Evolutionary conservation across 2,113 vertebrate species (phyloP).

Genomic region (Eira barbara): DNA sequence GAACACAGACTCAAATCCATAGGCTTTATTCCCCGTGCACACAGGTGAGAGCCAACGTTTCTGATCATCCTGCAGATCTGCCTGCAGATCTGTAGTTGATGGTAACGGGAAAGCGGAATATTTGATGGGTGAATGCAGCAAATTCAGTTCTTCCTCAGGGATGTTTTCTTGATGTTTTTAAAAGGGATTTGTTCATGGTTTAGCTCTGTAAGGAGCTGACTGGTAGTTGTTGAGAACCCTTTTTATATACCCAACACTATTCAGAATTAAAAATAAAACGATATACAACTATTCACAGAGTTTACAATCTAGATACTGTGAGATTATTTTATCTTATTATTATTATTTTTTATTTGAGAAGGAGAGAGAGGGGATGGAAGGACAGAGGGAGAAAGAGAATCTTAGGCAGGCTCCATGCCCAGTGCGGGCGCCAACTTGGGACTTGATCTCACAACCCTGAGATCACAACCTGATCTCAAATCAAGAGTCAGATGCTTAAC

Average conservation of each 20-base stretch:
- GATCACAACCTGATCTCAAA: background rate
- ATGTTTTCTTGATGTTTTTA: background rate
- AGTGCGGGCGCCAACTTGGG: background rate
- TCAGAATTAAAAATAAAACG: background rate
- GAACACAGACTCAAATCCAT: rapidly evolving
- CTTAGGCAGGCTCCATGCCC: background rate
- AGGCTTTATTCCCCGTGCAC: rapidly evolving
- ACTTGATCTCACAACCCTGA: background rate
- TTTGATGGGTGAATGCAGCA: background rate
- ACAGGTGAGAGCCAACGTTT: background rate
- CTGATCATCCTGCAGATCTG: too few relatives aligned
- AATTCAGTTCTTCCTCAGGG: background rate
- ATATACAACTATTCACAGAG: background rate
- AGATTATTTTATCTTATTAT: background rate
- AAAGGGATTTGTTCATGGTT: background rate
- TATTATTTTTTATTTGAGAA: background rate
- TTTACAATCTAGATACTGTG: background rate
- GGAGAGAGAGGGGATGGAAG: background rate
- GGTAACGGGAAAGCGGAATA: background rate
- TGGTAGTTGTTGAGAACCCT: background rate
- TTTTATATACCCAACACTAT: background rate
- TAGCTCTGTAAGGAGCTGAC: background rate
- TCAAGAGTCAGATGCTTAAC: background rate
- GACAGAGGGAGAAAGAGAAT: background rate
- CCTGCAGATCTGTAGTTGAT: background rate